Evolutionary conservation across 2,888 invertebrate genomes (phyloP), one percentile per base, ranked within the genome.

Genomic region (Drosophila limbata): DNA sequence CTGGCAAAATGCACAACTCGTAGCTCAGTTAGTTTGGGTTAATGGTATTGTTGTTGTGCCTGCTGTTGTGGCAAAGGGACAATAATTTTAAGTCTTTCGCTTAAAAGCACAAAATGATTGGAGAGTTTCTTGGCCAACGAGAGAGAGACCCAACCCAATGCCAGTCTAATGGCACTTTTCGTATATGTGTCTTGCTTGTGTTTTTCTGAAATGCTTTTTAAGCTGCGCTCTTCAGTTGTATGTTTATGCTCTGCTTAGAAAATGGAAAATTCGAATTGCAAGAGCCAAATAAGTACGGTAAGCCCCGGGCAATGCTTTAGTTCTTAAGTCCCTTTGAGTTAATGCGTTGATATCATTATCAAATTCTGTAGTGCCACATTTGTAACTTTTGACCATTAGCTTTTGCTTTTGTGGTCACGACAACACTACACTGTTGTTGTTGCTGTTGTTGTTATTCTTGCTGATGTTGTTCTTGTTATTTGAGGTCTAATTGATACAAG

Each of bases 321-420:
- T 60, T 53, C 78, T 77, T 77, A 66, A 66, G 68, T 56, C 62
- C 69, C 56, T 65, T 50, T 73, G 73, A 84, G 69, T 82, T 83
- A 83, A 83, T 84, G 85, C 88, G 44, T 64, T 82, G 88, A 87
- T 79, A 84, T 82, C 75, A 84, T 84, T 84, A 84, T 88, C 77
- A 82, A 88, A 80, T 61, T 53, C 37, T 60, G 59, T 56, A 62
- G 52, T 72, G 73, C 53, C 74, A 70, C 64, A 75, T 80, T 78
- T 72, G 81, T 72, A 81, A 82, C 77, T 87, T 87, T 77, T 80
- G 86, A 86, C 86, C 84, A 88, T 85, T 80, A 85, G 84, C 81
- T 88, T 82, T 80, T 85, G 86, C 82, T 85, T 82, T 75, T 83
- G 84, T 73, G 81, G 88, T 69, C 66, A 69, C 55, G 57, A 52